These are phyloP conservation scores for Tholera decimalis DNA, from an alignment of 2,888 invertebrate species.

Conservation along the genomic window DNA sequence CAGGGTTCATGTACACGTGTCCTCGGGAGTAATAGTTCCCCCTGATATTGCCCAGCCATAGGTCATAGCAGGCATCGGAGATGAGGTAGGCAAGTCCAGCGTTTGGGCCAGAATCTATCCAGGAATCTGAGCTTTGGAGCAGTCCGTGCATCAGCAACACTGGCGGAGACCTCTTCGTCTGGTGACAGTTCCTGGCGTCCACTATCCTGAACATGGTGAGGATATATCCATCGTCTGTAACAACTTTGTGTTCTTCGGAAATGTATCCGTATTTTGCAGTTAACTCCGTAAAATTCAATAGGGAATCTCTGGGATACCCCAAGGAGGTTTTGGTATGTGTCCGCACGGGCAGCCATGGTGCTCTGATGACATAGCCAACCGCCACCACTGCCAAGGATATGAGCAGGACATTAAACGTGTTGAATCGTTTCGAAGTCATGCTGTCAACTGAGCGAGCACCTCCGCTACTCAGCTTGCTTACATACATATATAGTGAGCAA, in stretches of 20 bases:
- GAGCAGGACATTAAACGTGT: slow-evolving; percentile 68
- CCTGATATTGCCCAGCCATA: slow-evolving; percentile 76
- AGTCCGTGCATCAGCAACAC: slow-evolving; percentile 83
- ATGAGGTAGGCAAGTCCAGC: slow-evolving; percentile 72
- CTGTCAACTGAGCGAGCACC: slow-evolving; percentile 65
- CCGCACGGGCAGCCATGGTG: slow-evolving; percentile 62
- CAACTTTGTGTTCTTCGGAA: slow-evolving; percentile 76
- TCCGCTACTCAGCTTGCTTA: slow-evolving; percentile 25
- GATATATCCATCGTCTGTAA: slow-evolving; percentile 81
- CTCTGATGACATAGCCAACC: slow-evolving; percentile 59
- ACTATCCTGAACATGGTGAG: slow-evolving; percentile 76
- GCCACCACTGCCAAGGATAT: slow-evolving; percentile 49
- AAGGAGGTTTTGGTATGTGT: slow-evolving; percentile 65
- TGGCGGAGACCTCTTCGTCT: slow-evolving; percentile 67
- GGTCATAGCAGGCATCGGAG: slow-evolving; percentile 64
- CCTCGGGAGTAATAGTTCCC: slow-evolving; percentile 86
- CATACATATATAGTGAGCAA: slow-evolving; percentile 26
- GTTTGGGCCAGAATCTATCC: slow-evolving; percentile 79
- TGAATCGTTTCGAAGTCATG: slow-evolving; percentile 71
- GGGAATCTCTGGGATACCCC: slow-evolving; percentile 69
- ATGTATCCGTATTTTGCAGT: slow-evolving; percentile 72
- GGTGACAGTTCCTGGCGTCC: slow-evolving; percentile 68
- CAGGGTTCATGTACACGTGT: slow-evolving; percentile 84
- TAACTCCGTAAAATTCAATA: slow-evolving; percentile 75
- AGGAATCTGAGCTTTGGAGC: slow-evolving; percentile 79